Conservation (phyloP, 2,797 vertebrate species). For the Gastrophryne carolinensis region DNA sequence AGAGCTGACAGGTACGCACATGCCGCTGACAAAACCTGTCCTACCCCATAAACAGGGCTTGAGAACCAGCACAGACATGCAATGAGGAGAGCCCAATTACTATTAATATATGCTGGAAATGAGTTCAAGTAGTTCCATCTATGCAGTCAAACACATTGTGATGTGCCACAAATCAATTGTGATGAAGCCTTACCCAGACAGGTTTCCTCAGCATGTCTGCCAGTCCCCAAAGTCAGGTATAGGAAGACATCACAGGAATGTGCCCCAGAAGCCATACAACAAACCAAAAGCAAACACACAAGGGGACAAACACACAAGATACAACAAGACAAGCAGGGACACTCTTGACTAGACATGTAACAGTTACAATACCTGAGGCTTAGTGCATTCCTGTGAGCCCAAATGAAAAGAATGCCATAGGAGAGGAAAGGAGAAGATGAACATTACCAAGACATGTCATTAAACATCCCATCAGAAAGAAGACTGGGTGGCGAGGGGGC, state of each 20-base stretch:
- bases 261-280: background rate
- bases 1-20: background rate
- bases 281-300: background rate
- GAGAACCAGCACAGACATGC: background rate
- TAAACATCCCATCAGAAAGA: slow-evolving; percentile 68
- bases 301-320: background rate
- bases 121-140: too few relatives aligned
- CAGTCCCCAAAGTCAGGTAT: background rate
- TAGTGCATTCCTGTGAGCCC: slow-evolving; percentile 94
- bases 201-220: background rate
- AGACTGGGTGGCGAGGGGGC: slow-evolving; percentile 60
- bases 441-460: slow-evolving; percentile 82
- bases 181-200: background rate
- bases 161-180: too few relatives aligned
- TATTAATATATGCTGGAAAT: background rate
- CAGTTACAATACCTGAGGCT: slow-evolving; percentile 92
- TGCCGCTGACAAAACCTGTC: background rate
- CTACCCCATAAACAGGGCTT: background rate
- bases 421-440: slow-evolving; percentile 90
- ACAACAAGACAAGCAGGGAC: background rate
- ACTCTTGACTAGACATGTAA: slow-evolving; percentile 68
- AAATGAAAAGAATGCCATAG: slow-evolving; percentile 86
- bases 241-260: background rate
- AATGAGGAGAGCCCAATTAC: background rate
- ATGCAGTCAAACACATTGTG: too few relatives aligned